Percentiles rank a stretch among this genome's conserved stretches.
These are phyloP conservation scores for Tragelaphus oryx DNA, from an alignment of 2,797 vertebrate genomes.

Conservation along the genomic window DNA sequence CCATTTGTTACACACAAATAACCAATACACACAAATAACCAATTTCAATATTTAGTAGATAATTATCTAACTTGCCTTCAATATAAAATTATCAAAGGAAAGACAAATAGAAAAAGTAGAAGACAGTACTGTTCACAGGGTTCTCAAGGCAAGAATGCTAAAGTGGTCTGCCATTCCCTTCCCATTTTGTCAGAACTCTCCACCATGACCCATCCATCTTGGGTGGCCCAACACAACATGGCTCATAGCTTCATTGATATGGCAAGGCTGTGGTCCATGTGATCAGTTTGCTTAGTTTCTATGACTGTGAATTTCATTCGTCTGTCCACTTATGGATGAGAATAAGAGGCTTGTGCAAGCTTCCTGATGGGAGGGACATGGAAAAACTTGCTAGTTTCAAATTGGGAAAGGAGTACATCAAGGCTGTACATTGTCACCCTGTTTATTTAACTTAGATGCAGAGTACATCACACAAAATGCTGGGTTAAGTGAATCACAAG, in stretches of 20 bases:
- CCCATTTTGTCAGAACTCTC: neutral
- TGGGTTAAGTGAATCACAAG: neutral
- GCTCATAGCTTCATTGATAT: neutral
- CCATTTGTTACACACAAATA: neutral
- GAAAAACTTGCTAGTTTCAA: neutral
- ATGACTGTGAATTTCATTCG: neutral
- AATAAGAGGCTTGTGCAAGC: neutral
- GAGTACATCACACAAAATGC: neutral
- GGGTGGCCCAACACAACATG: neutral
- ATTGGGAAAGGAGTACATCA: neutral
- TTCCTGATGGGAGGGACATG: neutral
- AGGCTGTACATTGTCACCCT: neutral
- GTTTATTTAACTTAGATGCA: neutral
- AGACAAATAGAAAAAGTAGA: neutral
- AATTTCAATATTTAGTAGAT: neutral
- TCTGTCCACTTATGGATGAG: neutral
- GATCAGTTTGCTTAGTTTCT: neutral
- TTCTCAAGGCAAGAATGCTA: neutral
- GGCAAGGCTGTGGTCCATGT: neutral
- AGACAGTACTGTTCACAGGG: neutral
- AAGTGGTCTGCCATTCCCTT: neutral
- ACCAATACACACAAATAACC: neutral
- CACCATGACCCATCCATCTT: neutral
- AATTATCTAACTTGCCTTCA: neutral
- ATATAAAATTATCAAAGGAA: neutral